phyloP scores from a whole-genome alignment of 1,140 invertebrate genomes.

The Temnothorax nylanderi region DNA sequence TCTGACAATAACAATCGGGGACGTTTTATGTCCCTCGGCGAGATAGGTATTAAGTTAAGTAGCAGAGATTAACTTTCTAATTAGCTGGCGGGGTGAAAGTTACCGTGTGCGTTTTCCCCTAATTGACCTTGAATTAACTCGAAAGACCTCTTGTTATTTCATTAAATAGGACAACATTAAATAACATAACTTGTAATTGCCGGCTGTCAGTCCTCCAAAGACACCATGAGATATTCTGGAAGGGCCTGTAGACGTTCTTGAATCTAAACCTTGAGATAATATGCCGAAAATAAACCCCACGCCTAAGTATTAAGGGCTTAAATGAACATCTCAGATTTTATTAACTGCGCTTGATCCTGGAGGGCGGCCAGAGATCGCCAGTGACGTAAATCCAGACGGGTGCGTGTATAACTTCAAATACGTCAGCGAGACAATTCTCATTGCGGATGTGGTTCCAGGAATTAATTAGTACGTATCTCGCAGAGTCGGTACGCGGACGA shows the following conservation, averaged over 20 bases:
- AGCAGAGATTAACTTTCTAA: conserved; percentile 47
- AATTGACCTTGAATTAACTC: conserved; percentile 14
- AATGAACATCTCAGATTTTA: conserved; percentile 50
- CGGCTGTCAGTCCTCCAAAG: background rate
- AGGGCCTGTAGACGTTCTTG: background rate
- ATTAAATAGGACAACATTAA: conserved; percentile 28
- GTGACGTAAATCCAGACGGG: conserved; percentile 28
- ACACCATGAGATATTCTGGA: background rate
- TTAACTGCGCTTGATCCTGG: conserved; percentile 58
- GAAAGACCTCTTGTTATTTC: conserved; percentile 17
- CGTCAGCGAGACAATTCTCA: conserved; percentile 53
- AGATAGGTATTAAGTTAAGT: conserved; percentile 4
- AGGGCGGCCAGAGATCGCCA: conserved; percentile 48
- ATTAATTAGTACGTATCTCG: conserved; percentile 63
- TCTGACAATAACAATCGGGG: conserved; percentile 7
- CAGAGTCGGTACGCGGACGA: background rate
- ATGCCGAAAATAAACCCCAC: conserved; percentile 24
- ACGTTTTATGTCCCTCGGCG: background rate
- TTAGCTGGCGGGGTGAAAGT: conserved; percentile 56
- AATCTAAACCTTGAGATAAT: conserved; percentile 1
- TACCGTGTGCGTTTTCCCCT: conserved; percentile 4
- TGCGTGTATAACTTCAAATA: conserved; percentile 10
- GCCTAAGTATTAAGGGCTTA: conserved; percentile 17
- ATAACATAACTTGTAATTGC: conserved; percentile 11
- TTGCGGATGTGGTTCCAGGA: conserved; percentile 60